These are phyloP conservation scores for Calliphora vicina DNA, from an alignment of 1,140 invertebrate genomes.

Conservation along the genomic window DNA sequence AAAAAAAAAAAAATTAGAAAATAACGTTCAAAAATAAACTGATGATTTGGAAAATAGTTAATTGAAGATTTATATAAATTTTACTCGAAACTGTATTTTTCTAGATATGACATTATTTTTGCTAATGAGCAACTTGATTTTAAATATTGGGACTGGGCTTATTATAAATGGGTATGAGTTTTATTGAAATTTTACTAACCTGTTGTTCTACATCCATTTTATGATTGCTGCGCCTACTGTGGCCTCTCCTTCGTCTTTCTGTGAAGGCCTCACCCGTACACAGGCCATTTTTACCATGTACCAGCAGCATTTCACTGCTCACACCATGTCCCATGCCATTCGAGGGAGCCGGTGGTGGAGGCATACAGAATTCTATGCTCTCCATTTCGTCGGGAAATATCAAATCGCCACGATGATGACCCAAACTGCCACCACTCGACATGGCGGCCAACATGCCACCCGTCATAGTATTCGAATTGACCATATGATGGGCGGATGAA, in stretches of 20 bases:
- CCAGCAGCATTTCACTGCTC: slow-evolving; percentile 46
- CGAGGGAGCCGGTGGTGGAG: slow-evolving; percentile 48
- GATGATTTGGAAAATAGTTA: too few species aligned
- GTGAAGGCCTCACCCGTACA: slow-evolving; percentile 50
- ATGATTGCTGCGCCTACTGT: slow-evolving; percentile 59
- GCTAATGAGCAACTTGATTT: too few species aligned
- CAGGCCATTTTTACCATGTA: slow-evolving; percentile 40
- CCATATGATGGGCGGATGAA: slow-evolving; percentile 34
- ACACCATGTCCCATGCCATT: slow-evolving; percentile 44
- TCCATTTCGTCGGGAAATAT: slow-evolving; percentile 60
- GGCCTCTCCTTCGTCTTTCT: slow-evolving; percentile 53
- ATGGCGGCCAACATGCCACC: neutral
- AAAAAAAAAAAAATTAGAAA: neutral
- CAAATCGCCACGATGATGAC: slow-evolving; percentile 53
- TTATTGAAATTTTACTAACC: slow-evolving; percentile 42
- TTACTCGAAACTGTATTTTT: too few species aligned
- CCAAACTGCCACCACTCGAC: slow-evolving; percentile 47
- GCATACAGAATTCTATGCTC: slow-evolving; percentile 61
- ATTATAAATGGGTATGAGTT: too few species aligned
- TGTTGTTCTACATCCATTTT: slow-evolving; percentile 61
- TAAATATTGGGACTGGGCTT: too few species aligned
- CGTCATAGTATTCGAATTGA: slow-evolving; percentile 36
- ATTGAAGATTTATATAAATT: too few species aligned
- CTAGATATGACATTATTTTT: too few species aligned
- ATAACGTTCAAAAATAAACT: neutral